phyloP scores from a whole-genome alignment of 23 tunicate genomes.

The Oikopleura albicans region DNA sequence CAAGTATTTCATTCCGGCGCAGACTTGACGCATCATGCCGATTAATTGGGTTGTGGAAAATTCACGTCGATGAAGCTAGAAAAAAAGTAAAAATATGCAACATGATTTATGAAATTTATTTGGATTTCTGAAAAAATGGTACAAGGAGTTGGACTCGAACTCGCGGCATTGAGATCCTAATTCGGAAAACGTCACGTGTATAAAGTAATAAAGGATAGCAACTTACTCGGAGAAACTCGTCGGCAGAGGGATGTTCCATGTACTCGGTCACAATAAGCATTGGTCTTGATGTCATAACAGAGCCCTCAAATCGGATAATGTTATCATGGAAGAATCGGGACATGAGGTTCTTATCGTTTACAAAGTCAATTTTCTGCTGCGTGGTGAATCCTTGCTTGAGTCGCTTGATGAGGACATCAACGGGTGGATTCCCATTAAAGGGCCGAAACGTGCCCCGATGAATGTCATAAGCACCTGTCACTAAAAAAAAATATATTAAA shows the following conservation, averaged over 20 bases:
- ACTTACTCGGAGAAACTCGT: constrained; percentile 45
- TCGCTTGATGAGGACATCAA: constrained; percentile 26
- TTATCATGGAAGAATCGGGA: constrained; percentile 84
- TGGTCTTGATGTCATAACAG: constrained; percentile 55
- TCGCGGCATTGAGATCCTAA: too few relatives aligned
- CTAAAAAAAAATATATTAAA: neutral
- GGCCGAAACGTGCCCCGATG: neutral
- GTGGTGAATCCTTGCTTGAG: constrained; percentile 62
- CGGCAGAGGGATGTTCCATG: constrained; percentile 83
- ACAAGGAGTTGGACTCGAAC: neutral
- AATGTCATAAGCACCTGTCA: neutral
- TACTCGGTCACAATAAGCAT: constrained; percentile 78
- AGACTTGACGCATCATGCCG: constrained; percentile 78
- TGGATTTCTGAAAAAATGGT: neutral
- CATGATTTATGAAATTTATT: neutral
- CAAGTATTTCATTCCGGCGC: constrained; percentile 85
- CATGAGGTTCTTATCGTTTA: constrained; percentile 72
- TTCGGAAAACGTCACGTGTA: too few relatives aligned
- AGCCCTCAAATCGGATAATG: constrained; percentile 83
- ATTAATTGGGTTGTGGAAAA: constrained; percentile 46
- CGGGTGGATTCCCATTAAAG: neutral
- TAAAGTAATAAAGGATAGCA: neutral
- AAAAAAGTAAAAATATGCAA: neutral
- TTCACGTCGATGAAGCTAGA: constrained; percentile 58
- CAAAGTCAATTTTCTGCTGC: constrained; percentile 55